Evolutionary conservation across 2,797 vertebrate species (phyloP), one percentile per base, ranked within the genome.

Genomic region (Cryptoblepharus egeriae): DNA sequence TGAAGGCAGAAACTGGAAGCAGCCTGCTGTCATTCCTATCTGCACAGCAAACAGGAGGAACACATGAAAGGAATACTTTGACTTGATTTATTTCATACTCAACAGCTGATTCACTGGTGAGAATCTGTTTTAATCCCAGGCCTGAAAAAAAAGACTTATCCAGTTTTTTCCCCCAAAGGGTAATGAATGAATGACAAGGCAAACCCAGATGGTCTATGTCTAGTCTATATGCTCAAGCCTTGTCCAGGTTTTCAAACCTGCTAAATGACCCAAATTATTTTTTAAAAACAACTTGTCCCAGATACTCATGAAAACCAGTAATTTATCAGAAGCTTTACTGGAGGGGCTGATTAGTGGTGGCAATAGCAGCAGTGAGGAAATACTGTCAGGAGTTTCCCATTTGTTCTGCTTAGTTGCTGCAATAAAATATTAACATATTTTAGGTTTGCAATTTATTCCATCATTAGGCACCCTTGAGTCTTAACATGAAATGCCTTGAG

Each of bases 51-150:
- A 58, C 60, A 77, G 22, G 39, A 77, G 39, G 32, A 63, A 30
- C 2, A 60, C 32, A 22, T 52, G 30, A 37, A 72, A 77, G 52
- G 37, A 80, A 77, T 73, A 67, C 30, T 39, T 60, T 32, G 60
- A 60, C 63, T 74, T 61, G 64, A 52, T 84, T 78, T 78, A 74
- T 78, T 82, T 52, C 55, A 20, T 60, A 49, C 28, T 37, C 26
- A 61, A 52, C 49, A 73, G 55, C 49, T 77, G 79, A 78, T 67
- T 49, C 61, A 74, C 26, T 61, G 63, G 61, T 61, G 37, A 79
- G 39, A 68, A 37, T 37, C 8, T 8, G 55, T 79, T 74, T 74
- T 68, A 78, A 69, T 61, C 79, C 20, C 5, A 82, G 52, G 13
- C 55, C 35, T 63, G 49, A 35, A 76, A 78, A 35, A 76, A 78